Evolutionary conservation across 2,888 invertebrate species (phyloP), one percentile per base, ranked within the genome.

Genomic region (Holacanthella duospinosa): DNA sequence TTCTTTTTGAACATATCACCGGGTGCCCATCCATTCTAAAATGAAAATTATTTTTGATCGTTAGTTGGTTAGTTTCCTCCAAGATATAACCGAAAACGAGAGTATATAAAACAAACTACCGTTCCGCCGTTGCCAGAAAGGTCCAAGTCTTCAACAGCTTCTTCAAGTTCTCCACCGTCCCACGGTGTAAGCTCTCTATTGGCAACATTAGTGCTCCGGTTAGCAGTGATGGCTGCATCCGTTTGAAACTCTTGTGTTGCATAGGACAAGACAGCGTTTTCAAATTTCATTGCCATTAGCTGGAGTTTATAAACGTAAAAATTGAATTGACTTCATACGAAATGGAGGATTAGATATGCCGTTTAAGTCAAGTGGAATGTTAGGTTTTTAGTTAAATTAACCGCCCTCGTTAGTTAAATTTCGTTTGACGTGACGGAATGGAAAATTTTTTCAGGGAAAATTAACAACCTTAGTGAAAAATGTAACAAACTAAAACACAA

Each of bases 1-100:
- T 96, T 96, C 77, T 87, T 90, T 70, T 87, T 83, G 79, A 97
- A 97, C 96, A 97, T 97, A 73, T 96, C 95, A 77, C 88, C 86
- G 1, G 89, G 88, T 80, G 94, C 92, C 96, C 97, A 97, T 64
- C 96, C 96, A 81, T 93, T 93, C 78, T 79, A 3, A 25, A 2
- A 59, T 24, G 9, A 61, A 56, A 12, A n/a, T n/a, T 26, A 25
- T 9, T 9, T 16, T 43, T 29, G 9, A 19, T 58, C 27, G 1
- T 27, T 59, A 1, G 6, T 44, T 16, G 6, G n/a, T 21, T 53
- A 36, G n/a, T n/a, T n/a, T n/a, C n/a, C n/a, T n/a, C n/a, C n/a
- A n/a, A n/a, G n/a, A n/a, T n/a, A n/a, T n/a, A n/a, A n/a, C n/a
- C 36, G 36, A 36, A 36, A 36, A 36, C 6, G 54, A 25, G 28